Base-by-base conservation (phyloP, 1,140 invertebrate species). In the Drosophila grimshawi region DNA sequence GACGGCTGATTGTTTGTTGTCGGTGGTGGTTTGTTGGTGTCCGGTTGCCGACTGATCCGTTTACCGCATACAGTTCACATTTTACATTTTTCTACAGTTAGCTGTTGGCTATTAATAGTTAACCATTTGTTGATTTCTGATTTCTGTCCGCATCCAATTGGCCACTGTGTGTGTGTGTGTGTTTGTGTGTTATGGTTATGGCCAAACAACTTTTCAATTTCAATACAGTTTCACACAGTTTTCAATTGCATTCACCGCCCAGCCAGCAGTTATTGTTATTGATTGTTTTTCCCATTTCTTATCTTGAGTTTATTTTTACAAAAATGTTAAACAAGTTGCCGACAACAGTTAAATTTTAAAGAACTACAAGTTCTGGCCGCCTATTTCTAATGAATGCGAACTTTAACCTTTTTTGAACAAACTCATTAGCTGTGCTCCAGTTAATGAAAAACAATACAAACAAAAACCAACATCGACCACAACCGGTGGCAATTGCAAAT, bases 161-260 rank as follows among this genome's bases (percentile, higher is more conserved):
- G 33, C 60, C 60, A 63, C 59, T 46, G 11, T 19, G 1, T 37
- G 30, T 19, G 32, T 55, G 52, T 37, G 52, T 55, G 33, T 55
- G 0, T 3, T 11, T 43, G 32, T 67, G 80, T 89, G 78, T 79
- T 86, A 86, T 86, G 81, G 83, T 85, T 88, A 88, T 88, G 85
- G 85, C 74, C 83, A 88, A 89, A 88, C 85, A 88, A 88, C 85
- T 88, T 89, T 88, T 88, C 85, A 89, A 88, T 90, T 86, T 86
- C 66, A 65, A 77, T 43, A 82, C 66, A 70, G 80, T 71, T 86
- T 88, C 85, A 85, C 85, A 88, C 85, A 89, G 73, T 85, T 88
- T 88, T 69, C 85, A 78, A 46, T 77, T 80, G 76, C 57, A 65
- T 65, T 74, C 61, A 62, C 78, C 75, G 69, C 35, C 29, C 78